Evolutionary conservation across 2,113 vertebrate species (phyloP).

Genomic region (Callospermophilus lateralis): DNA sequence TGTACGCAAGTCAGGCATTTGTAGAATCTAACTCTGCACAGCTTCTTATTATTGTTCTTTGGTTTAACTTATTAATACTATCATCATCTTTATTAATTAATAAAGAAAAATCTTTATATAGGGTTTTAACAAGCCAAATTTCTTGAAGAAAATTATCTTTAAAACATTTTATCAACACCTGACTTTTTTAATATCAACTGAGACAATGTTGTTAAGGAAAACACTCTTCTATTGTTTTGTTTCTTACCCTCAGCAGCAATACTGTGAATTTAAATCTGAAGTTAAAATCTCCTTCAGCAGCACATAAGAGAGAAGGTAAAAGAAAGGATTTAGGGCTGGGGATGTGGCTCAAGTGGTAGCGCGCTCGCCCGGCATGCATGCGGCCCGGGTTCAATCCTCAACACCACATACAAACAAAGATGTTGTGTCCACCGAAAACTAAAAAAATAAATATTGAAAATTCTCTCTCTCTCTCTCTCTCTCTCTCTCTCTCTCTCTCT

Average conservation of each 20-base stretch:
- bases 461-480: too few relatives aligned
- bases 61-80: background rate
- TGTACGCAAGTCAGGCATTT: background rate
- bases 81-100: background rate
- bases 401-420: too few relatives aligned
- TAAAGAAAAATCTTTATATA: conserved; percentile 4
- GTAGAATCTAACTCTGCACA: background rate
- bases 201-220: background rate
- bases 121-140: background rate
- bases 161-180: background rate
- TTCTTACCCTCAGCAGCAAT: background rate
- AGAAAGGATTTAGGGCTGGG: too few relatives aligned
- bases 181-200: background rate
- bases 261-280: conserved; percentile 13
- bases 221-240: background rate
- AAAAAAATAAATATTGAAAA: too few relatives aligned
- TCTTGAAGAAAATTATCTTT: conserved; percentile 25
- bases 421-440: too few relatives aligned
- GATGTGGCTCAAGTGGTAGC: too few relatives aligned
- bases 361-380: too few relatives aligned
- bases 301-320: background rate
- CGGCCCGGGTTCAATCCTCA: too few relatives aligned
- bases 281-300: background rate
- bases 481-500: too few relatives aligned
- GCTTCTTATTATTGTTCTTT: background rate